A percentile compares a stretch with the other conserved stretches of the same genome.
Conservation (phyloP, 1,140 invertebrate genomes). For the Dendroctonus ponderosae region DNA sequence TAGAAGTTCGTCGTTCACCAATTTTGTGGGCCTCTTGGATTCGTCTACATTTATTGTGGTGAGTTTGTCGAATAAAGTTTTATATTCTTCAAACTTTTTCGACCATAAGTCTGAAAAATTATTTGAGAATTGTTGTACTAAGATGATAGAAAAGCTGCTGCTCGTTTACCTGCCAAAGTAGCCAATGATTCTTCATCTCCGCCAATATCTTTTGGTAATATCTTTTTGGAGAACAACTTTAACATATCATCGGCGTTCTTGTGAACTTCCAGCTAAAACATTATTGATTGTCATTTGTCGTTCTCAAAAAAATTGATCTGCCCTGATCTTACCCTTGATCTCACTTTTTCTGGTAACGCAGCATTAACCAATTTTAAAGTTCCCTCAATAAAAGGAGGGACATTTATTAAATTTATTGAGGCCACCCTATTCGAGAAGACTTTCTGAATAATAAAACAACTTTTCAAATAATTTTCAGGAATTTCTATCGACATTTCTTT, state of each 20-base stretch:
- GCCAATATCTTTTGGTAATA: slow-evolving; percentile 59
- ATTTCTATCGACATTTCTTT: neutral
- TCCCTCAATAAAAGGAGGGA: slow-evolving; percentile 53
- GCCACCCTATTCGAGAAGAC: slow-evolving; percentile 57
- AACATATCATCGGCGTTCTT: slow-evolving; percentile 43
- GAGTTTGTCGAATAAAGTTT: slow-evolving; percentile 29
- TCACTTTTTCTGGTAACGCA: slow-evolving; percentile 54
- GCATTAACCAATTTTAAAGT: slow-evolving; percentile 54
- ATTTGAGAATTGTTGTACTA: neutral
- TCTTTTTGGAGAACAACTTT: slow-evolving; percentile 52
- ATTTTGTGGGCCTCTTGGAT: slow-evolving; percentile 30
- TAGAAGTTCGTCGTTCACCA: slow-evolving; percentile 38
- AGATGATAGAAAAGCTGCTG: neutral
- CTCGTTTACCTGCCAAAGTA: slow-evolving; percentile 17
- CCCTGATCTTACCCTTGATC: slow-evolving; percentile 50
- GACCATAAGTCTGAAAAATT: slow-evolving; percentile 21
- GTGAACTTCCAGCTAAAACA: slow-evolving; percentile 19
- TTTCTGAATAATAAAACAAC: slow-evolving; percentile 43
- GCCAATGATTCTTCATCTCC: slow-evolving; percentile 49
- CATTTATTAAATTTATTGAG: slow-evolving; percentile 56
- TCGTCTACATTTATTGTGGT: slow-evolving; percentile 31
- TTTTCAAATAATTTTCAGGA: neutral
- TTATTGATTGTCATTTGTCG: slow-evolving; percentile 4
- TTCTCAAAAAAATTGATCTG: neutral
- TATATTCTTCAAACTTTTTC: slow-evolving; percentile 21